Conservation (phyloP, 2,888 invertebrate genomes). For the Caenorhabditis sp. region DNA sequence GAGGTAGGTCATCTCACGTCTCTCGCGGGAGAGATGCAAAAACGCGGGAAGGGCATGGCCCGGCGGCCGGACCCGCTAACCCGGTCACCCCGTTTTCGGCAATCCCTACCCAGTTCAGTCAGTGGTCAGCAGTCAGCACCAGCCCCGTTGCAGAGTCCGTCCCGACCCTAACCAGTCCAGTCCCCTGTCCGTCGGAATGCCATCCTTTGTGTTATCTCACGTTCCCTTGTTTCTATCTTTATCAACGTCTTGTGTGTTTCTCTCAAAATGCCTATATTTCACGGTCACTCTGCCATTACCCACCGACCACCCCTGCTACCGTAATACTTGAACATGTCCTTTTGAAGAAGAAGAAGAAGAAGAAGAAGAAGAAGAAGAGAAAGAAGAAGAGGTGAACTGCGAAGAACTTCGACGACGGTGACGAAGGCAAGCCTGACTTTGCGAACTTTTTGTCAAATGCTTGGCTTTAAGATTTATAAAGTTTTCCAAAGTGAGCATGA, state of each 20-base stretch:
- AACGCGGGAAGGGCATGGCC: conserved; percentile 42
- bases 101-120: conserved; percentile 14
- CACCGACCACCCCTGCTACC: neutral
- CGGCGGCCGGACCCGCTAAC: conserved; percentile 49
- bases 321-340: conserved; percentile 25
- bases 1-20: conserved; percentile 49
- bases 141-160: conserved; percentile 1
- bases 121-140: neutral
- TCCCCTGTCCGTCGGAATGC: no score
- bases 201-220: conserved; percentile 8
- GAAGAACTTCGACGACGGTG: neutral
- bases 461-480: no score
- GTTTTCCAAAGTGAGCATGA: no score
- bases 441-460: no score
- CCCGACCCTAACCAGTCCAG: neutral
- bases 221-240: conserved; percentile 13
- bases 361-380: neutral
- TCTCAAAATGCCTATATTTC: conserved; percentile 11
- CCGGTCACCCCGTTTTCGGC: conserved; percentile 56
- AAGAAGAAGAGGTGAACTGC: conserved; percentile 9
- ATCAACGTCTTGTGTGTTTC: conserved; percentile 4
- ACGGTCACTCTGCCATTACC: conserved; percentile 28
- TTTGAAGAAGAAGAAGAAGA: neutral
- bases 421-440: no score
- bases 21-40: conserved; percentile 20